A percentile compares a stretch with the other conserved stretches of the same genome.
These are phyloP conservation scores for Trochalopteron elliotii DNA, from an alignment of 2,113 vertebrate species.

Conservation along the genomic window DNA sequence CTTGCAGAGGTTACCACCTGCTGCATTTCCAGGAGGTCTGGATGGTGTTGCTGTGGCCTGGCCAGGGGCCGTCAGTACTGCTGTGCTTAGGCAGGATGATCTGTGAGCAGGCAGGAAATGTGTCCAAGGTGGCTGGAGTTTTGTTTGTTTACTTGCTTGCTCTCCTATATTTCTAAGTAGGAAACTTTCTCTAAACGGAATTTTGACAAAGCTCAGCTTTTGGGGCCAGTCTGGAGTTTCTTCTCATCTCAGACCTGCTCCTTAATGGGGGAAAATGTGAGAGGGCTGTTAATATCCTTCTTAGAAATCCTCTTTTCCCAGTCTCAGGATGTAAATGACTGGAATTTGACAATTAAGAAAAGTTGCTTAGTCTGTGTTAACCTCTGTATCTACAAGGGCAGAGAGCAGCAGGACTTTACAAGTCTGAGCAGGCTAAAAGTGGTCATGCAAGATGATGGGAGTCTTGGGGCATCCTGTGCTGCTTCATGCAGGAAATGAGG, in stretches of 20 bases:
- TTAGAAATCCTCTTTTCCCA: not conserved
- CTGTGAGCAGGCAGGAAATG: not conserved
- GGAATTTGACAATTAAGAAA: not conserved
- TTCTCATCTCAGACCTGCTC: not conserved
- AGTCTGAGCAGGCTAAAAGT: not conserved
- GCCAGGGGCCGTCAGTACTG: not conserved
- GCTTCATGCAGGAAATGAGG: constrained; percentile 53
- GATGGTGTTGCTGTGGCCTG: not conserved
- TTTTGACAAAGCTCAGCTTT: not conserved
- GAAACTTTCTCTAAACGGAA: not conserved
- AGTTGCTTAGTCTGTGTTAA: not conserved
- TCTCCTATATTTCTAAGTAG: not conserved
- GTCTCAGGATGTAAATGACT: not conserved
- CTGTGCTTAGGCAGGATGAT: not conserved
- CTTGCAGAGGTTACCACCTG: constrained; percentile 40
- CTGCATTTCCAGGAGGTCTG: constrained; percentile 18
- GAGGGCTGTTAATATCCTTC: not conserved
- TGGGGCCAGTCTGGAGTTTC: not conserved
- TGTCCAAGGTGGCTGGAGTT: not conserved
- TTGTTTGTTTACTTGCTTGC: not conserved
- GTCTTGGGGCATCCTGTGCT: not conserved
- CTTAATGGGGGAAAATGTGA: not conserved
- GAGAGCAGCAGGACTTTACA: constrained; percentile 18
- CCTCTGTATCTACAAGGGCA: constrained; percentile 37
- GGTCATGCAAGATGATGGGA: constrained; percentile 23